Evolutionary conservation across 2,113 vertebrate species (phyloP).

Genomic region (Nanger granti): DNA sequence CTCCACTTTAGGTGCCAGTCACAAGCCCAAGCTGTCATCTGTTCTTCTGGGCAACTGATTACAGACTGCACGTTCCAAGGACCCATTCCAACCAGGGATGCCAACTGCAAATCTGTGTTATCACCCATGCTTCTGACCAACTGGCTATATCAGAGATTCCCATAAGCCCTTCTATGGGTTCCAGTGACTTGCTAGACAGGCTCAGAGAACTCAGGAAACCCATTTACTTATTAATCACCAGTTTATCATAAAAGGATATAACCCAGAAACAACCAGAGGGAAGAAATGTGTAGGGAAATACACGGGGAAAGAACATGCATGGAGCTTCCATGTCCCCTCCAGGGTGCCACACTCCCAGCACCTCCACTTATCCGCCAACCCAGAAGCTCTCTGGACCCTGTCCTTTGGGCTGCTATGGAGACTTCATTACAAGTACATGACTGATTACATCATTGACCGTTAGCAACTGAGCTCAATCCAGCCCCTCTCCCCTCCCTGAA

Average conservation of each 20-base stretch:
- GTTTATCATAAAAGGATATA: neutral
- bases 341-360: no score
- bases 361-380: neutral
- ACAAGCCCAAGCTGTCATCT: neutral
- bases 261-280: neutral
- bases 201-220: neutral
- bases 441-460: neutral
- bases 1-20: neutral
- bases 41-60: neutral
- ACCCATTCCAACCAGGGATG: neutral
- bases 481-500: neutral
- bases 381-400: neutral
- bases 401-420: neutral
- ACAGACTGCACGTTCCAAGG: neutral
- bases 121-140: neutral
- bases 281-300: neutral
- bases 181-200: neutral
- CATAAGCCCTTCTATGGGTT: neutral
- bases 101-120: neutral
- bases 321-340: neutral
- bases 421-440: neutral
- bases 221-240: neutral
- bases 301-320: rapidly evolving
- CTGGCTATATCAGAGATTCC: neutral
- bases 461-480: neutral